Base-by-base conservation (phyloP, 2,888 invertebrate genomes). In the Oxystoma pomonae region DNA sequence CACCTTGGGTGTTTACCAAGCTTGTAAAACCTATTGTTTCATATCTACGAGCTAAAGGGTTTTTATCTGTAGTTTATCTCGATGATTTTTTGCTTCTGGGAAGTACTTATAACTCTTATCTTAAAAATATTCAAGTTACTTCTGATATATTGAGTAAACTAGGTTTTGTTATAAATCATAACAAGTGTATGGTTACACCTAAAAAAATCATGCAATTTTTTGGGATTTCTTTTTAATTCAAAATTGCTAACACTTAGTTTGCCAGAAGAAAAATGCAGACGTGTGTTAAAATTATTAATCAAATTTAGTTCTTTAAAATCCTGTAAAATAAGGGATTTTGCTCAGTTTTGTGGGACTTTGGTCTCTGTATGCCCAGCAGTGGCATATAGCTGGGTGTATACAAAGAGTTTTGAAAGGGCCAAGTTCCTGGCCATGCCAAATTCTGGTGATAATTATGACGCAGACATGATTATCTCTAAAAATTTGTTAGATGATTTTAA, bases 1-100 rank as follows among this genome's bases (percentile, higher is more conserved):
- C 60, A 2, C 60, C 60, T 55, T 55, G 53, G 19, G 21, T 55
- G 19, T 60, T 55, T 51, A 55, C 60, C 20, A 73, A 72, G 52
- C 19, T 71, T 19, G 21, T 72, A 57, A 60, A 60, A 55, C 60
- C 60, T 17, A 55, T 60, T 19, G 20, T 52, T n/a, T 17, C 17
- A 12, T 20, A 59, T 20, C 22, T 59, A 19, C 35, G 60, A 20
- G 20, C 17, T 22, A 9, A 59, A 19, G 60, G 53, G 18, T 18
- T 59, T 20, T 59, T 59, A 20, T 20, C 53, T 20, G 53, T 53
- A 20, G 52, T 59, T 19, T 59, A 59, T 52, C 53, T 59, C 5
- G 53, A 59, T 55, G 60, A 59, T 53, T 52, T 53, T 59, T 19
- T 59, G 19, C 20, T 59, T 20, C 17, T 50, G 5, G 49, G 17